These are phyloP conservation scores for Pseudachorutes palmiensis DNA, from an alignment of 1,140 invertebrate species.

Conservation along the genomic window DNA sequence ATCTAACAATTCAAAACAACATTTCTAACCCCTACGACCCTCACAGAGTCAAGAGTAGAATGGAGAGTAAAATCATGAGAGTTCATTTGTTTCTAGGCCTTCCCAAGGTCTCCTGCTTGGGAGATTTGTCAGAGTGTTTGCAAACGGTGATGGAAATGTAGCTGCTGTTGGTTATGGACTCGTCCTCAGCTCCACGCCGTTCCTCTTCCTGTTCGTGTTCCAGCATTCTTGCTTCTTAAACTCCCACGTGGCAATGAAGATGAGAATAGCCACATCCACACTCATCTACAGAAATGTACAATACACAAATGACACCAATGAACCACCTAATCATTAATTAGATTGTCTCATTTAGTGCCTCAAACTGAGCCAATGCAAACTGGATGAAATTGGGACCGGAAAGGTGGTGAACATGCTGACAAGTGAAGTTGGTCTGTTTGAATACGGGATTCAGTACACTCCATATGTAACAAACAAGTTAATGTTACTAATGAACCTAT, in stretches of 20 bases:
- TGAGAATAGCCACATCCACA: not conserved
- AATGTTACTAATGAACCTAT: slow-evolving; percentile 39
- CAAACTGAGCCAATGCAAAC: not conserved
- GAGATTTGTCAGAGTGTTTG: not conserved
- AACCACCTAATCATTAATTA: no score
- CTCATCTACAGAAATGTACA: slow-evolving; percentile 25
- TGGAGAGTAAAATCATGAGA: no score
- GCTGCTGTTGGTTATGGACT: not conserved
- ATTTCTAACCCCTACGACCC: no score
- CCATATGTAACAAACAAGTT: slow-evolving; percentile 48
- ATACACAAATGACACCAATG: no score
- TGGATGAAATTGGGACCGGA: slow-evolving; percentile 23
- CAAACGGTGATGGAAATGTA: not conserved
- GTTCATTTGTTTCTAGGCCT: not conserved
- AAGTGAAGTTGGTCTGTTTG: slow-evolving; percentile 51
- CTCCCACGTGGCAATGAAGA: not conserved
- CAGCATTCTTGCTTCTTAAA: not conserved
- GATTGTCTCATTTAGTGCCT: no score
- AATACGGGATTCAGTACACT: slow-evolving; percentile 46
- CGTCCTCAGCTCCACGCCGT: not conserved
- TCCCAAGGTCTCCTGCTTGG: not conserved
- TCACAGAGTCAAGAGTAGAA: no score
- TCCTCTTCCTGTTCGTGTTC: not conserved
- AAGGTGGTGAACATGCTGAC: slow-evolving; percentile 52
- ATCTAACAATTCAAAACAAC: not conserved